phyloP scores from a whole-genome alignment of 2,888 invertebrate species.

The Stegana nigrithorax region DNA sequence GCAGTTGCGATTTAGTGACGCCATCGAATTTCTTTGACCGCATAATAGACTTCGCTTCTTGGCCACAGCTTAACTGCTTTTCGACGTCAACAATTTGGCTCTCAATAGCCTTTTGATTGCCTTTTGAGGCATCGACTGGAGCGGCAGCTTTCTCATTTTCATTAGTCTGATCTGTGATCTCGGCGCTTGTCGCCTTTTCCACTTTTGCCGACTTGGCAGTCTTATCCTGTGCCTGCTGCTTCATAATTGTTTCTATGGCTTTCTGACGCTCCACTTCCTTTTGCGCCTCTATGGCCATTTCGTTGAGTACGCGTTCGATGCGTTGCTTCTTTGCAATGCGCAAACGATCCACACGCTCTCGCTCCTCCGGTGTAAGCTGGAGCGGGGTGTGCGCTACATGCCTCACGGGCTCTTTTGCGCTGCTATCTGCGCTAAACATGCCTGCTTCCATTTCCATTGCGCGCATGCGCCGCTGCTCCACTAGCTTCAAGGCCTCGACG shows the following conservation, averaged over 20 bases:
- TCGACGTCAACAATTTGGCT: not conserved
- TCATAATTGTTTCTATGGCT: not conserved
- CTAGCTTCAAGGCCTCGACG: constrained; percentile 42
- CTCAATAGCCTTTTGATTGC: not conserved
- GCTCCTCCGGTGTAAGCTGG: constrained; percentile 33
- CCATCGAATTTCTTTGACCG: too few relatives aligned
- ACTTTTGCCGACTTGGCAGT: not conserved
- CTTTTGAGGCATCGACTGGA: not conserved
- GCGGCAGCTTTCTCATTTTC: not conserved
- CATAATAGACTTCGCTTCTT: too few relatives aligned
- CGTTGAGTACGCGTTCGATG: constrained; percentile 43
- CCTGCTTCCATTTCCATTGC: constrained; percentile 5
- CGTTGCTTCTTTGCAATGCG: constrained; percentile 36
- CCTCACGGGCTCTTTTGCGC: not conserved
- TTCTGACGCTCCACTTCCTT: not conserved
- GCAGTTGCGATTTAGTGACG: too few relatives aligned
- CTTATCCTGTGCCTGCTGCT: not conserved
- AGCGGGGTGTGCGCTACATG: constrained; percentile 43
- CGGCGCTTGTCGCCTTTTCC: too few relatives aligned
- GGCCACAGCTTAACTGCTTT: not conserved
- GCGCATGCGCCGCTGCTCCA: constrained; percentile 46
- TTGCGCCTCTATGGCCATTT: constrained; percentile 34
- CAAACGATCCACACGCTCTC: constrained; percentile 37
- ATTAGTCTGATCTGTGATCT: too few relatives aligned
- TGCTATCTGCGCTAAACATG: not conserved